phyloP scores from a whole-genome alignment of 53 echinoderm and acorn worm genomes.

The Patiria pectinifera region DNA sequence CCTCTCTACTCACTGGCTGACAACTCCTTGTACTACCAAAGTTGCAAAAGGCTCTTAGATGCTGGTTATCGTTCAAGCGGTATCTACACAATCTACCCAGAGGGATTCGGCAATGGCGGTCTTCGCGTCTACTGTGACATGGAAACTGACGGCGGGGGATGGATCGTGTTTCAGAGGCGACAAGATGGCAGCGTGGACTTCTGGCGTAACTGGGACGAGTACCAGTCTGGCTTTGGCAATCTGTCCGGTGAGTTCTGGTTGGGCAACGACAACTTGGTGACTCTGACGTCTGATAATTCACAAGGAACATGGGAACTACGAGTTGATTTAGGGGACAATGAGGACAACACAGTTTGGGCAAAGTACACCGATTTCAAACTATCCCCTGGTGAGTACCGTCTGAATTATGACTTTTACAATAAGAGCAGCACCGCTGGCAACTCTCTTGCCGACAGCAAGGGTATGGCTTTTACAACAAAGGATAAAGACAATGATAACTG shows the following conservation, averaged over 20 bases:
- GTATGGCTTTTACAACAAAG: background rate
- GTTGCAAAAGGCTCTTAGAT: slow-evolving; percentile 22
- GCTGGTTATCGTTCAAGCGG: slow-evolving; percentile 15
- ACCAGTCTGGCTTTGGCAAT: background rate
- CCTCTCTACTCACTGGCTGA: background rate
- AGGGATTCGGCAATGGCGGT: background rate
- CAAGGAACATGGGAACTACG: slow-evolving; percentile 19
- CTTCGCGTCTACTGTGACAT: slow-evolving; percentile 15
- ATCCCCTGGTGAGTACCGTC: background rate
- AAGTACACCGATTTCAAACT: slow-evolving; percentile 8
- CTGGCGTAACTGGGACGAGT: background rate
- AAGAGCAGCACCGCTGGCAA: background rate
- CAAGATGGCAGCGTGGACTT: background rate
- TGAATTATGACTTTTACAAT: background rate
- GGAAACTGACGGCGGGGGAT: slow-evolving; percentile 28
- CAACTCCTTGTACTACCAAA: background rate
- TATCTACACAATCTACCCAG: slow-evolving; percentile 1
- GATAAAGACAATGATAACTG: background rate
- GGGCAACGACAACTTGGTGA: slow-evolving; percentile 17
- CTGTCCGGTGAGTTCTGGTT: slow-evolving; percentile 19
- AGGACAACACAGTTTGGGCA: background rate
- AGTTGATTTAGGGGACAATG: slow-evolving; percentile 16
- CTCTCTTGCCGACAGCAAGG: background rate
- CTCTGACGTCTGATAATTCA: background rate
- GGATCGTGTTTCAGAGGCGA: slow-evolving; percentile 32